Evolutionary conservation across 2,113 vertebrate genomes (phyloP), one percentile per base, ranked within the genome.

Genomic region (Rhinogobius similis): DNA sequence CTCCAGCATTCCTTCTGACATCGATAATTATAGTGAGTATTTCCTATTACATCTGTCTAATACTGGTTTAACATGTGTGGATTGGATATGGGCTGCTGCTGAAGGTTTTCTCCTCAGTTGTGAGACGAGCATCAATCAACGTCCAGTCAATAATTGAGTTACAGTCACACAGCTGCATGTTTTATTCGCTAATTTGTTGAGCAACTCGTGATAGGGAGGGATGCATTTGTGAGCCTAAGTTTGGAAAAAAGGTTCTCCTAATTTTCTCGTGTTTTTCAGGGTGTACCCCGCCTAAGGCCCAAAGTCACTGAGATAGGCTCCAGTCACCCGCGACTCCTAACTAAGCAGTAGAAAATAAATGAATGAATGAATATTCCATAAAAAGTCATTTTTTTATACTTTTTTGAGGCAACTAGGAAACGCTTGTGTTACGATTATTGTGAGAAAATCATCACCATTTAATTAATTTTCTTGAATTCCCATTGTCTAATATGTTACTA

Each of bases 1-100:
- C 72, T 76, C 63, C 59, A 53, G 66, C 69, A 81, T 82, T 85
- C 82, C 86, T 76, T 20, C 81, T 79, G 79, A 81, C 79, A 69
- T 27, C 24, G 62, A 58, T 77, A 68, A 75, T 85, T 77, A 62
- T 14, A 32, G 48, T 48, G 2, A 20, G 44, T 13, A n/a, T 62
- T 65, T 79, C 46, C 53, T 64, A 46, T 65, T 67, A 74, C 10
- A 29, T 73, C 36, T n/a, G n/a, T 53, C 68, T 75, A 68, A 41
- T 59, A 56, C 32, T 69, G 53, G 43, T 5, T 46, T 65, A 50
- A 61, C 0, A 48, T 67, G 32, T 36, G 16, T 56, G 59, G 26
- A 77, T 24, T 56, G 59, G 26, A 77, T 24, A 50, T 27, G 70
- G 74, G 68, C 79, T 69, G 69, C 79, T 69, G 69, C 50, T 21